These are phyloP conservation scores for Orientallactaga bullata DNA, from an alignment of 2,113 vertebrate species.

Conservation along the genomic window DNA sequence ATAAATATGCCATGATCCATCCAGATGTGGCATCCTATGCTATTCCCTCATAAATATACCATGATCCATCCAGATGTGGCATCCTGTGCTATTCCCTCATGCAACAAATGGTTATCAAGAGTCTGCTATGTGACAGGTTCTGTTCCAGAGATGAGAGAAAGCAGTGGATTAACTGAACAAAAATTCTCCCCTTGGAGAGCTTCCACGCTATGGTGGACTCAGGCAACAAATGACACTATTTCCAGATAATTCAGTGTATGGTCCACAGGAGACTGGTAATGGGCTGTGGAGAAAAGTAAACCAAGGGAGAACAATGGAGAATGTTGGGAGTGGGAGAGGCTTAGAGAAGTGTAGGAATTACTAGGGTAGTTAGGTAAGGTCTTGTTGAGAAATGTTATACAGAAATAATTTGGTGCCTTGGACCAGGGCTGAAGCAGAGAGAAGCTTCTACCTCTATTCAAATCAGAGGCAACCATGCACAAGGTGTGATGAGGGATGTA, in stretches of 20 bases:
- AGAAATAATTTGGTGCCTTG: rapidly evolving
- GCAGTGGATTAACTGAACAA: not conserved
- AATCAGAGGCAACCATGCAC: not conserved
- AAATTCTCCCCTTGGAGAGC: not conserved
- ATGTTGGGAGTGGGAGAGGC: not conserved
- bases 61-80: too few relatives aligned
- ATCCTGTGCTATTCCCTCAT: not conserved
- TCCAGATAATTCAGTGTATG: not conserved
- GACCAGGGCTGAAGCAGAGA: not conserved
- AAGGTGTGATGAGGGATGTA: not conserved
- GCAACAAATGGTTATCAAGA: not conserved
- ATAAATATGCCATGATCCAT: not conserved
- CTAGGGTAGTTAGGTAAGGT: not conserved
- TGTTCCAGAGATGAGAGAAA: not conserved
- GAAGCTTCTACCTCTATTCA: not conserved
- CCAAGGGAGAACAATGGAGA: not conserved
- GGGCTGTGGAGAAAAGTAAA: not conserved
- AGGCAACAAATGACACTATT: not conserved
- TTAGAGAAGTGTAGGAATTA: not conserved
- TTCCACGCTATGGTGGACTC: not conserved
- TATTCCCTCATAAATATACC: too few relatives aligned
- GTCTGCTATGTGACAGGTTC: not conserved
- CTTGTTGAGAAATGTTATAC: not conserved
- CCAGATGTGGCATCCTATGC: not conserved
- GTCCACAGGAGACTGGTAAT: not conserved